A percentile compares a stretch with the other conserved stretches of the same genome.
Conservation (phyloP, 2,888 invertebrate genomes). For the Mesochorus sp. region DNA sequence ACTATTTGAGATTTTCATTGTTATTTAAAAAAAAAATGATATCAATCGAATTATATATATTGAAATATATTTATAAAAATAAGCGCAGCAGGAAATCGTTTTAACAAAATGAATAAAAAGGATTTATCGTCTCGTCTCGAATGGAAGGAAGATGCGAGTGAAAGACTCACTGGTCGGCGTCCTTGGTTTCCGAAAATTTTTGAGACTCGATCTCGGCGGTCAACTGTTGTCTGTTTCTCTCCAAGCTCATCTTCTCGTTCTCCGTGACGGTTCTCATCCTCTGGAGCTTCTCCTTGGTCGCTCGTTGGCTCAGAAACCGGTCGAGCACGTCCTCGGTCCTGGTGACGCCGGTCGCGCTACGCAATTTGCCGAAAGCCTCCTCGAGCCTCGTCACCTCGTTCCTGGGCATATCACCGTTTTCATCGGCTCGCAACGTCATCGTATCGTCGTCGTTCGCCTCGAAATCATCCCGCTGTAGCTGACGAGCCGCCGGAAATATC, state of each 20-base stretch:
- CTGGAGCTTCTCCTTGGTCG: constrained; percentile 88
- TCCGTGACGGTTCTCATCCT: constrained; percentile 89
- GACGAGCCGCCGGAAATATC: constrained; percentile 86
- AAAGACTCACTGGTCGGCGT: constrained; percentile 91
- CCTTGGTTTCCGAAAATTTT: constrained; percentile 91
- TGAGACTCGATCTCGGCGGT: constrained; percentile 88
- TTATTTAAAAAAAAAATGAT: not conserved
- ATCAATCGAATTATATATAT: not conserved
- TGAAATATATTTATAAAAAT: not conserved
- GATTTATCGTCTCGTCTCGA: too few species aligned
- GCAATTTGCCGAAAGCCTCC: constrained; percentile 88
- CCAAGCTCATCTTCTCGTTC: constrained; percentile 88
- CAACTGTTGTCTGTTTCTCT: constrained; percentile 86
- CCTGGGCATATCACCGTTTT: constrained; percentile 80
- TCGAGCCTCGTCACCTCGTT: constrained; percentile 82
- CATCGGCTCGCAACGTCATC: constrained; percentile 73
- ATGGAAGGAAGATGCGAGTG: too few species aligned
- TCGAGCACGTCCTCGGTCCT: constrained; percentile 89
- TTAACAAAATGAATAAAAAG: too few species aligned
- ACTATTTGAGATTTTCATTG: not conserved
- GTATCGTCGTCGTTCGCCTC: constrained; percentile 77
- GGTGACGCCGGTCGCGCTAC: constrained; percentile 90
- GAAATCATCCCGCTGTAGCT: constrained; percentile 74
- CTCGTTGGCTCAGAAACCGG: constrained; percentile 88
- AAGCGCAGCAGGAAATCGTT: too few species aligned